Evolutionary conservation across 64 coral and sea anemone genomes (phyloP).

Genomic region (Montipora capricornis): DNA sequence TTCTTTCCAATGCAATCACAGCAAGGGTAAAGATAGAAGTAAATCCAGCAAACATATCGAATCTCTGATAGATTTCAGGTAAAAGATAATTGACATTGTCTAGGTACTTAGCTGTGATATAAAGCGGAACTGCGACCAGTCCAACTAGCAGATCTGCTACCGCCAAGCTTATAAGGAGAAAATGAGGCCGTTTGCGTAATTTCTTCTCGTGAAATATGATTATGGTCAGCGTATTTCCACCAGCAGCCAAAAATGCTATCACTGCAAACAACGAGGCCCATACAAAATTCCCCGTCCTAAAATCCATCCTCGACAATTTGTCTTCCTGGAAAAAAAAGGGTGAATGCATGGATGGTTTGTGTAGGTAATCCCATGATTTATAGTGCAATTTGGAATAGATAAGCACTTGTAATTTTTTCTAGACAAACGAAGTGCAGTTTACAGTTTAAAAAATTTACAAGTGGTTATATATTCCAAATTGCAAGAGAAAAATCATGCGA

Average conservation of each 20-base stretch:
- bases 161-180: constrained; percentile 6
- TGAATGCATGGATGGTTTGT: no score
- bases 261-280: constrained; percentile 1
- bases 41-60: constrained; percentile 44
- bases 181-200: not conserved
- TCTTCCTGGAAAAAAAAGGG: not conserved
- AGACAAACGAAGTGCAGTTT: no score
- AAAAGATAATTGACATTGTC: not conserved
- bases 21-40: constrained; percentile 23
- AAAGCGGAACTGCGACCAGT: not conserved
- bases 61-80: not conserved
- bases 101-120: not conserved
- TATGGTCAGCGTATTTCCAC: constrained; percentile 20
- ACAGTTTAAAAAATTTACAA: no score
- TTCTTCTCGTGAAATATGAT: not conserved
- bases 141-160: constrained; percentile 19
- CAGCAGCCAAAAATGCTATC: not conserved
- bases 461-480: no score
- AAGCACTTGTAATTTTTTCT: no score
- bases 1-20: constrained; percentile 31
- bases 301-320: not conserved
- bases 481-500: no score
- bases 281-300: not conserved
- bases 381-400: no score
- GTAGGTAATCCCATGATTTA: no score